Conservation (phyloP, 2,113 vertebrate genomes). For the Rhinogobius similis region DNA sequence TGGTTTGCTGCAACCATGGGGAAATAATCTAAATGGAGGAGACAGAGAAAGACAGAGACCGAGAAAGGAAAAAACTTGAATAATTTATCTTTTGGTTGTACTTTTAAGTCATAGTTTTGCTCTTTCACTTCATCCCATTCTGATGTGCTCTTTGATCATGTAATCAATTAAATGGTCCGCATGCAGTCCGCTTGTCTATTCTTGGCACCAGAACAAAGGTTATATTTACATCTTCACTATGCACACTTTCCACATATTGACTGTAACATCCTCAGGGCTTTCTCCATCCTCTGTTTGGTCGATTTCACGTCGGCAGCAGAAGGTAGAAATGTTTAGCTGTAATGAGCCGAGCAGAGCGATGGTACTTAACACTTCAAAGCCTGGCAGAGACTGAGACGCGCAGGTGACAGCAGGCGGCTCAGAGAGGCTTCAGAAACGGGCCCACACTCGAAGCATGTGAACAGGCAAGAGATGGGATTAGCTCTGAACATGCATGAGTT, state of each 20-base stretch:
- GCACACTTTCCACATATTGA: background rate
- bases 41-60: background rate
- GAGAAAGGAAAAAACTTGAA: background rate
- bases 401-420: constrained; percentile 61
- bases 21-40: background rate
- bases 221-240: background rate
- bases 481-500: background rate
- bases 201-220: background rate
- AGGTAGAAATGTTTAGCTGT: constrained; percentile 36
- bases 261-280: background rate
- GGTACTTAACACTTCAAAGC: constrained; percentile 69
- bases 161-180: background rate
- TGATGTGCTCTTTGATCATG: background rate
- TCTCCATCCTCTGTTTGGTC: constrained; percentile 6
- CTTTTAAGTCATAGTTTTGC: background rate
- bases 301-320: constrained; percentile 16
- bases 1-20: no score
- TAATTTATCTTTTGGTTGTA: background rate
- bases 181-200: background rate
- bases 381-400: constrained; percentile 56
- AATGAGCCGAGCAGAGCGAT: constrained; percentile 45
- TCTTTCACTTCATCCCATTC: background rate
- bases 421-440: constrained; percentile 55
- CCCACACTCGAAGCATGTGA: background rate
- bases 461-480: background rate